Evolutionary conservation across 1,140 invertebrate genomes (phyloP).

Genomic region (Temnothorax nylanderi): DNA sequence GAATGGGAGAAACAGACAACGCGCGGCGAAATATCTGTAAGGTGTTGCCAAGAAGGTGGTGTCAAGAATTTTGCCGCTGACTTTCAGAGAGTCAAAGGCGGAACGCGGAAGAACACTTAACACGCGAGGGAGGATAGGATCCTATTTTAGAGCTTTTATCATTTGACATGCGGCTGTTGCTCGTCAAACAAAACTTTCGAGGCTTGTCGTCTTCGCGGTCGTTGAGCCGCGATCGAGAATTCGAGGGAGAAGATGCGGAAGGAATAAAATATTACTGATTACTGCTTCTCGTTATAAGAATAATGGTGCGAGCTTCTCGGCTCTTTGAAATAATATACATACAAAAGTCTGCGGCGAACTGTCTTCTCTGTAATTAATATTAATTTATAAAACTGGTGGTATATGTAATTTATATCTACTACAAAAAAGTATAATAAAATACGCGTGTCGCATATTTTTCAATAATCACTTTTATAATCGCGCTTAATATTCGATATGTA

Average conservation of each 20-base stretch:
- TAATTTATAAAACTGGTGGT: not conserved
- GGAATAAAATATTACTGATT: not conserved
- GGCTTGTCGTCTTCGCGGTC: not conserved
- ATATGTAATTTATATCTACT: no score
- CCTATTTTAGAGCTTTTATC: conserved; percentile 16
- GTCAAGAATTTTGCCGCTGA: not conserved
- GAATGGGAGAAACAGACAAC: not conserved
- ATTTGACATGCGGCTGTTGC: not conserved
- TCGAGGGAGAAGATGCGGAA: not conserved
- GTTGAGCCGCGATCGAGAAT: not conserved
- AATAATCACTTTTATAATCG: not conserved
- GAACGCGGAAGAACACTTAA: not conserved
- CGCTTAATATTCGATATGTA: not conserved
- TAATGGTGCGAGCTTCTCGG: not conserved
- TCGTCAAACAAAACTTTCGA: conserved; percentile 9
- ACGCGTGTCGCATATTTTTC: not conserved
- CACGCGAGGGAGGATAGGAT: not conserved
- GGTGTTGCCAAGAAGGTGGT: not conserved
- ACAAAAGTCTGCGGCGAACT: not conserved
- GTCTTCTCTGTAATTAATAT: not conserved
- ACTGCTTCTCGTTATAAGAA: not conserved
- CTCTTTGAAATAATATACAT: not conserved
- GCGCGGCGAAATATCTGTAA: not conserved
- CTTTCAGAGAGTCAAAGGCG: not conserved
- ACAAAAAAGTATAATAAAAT: not conserved